Evolutionary conservation across 2,113 vertebrate species (phyloP).

Genomic region (Oryzias melastigma): DNA sequence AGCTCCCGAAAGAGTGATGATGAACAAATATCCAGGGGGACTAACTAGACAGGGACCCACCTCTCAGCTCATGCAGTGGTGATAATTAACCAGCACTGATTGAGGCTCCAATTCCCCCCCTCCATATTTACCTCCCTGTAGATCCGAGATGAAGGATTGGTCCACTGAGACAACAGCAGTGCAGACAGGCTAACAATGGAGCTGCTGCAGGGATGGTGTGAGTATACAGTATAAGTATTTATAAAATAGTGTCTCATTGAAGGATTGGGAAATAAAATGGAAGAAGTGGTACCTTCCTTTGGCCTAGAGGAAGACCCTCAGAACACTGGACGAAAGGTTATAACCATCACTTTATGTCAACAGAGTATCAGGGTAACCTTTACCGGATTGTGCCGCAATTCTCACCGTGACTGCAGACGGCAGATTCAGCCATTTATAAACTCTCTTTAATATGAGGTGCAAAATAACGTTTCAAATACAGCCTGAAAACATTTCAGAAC

Average conservation of each 20-base stretch:
- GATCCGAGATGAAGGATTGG: constrained; percentile 41
- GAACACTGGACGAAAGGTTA: constrained; percentile 52
- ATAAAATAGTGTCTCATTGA: constrained; percentile 5
- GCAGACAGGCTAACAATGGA: constrained; percentile 27
- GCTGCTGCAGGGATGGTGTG: constrained; percentile 7
- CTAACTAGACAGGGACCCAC: constrained; percentile 35
- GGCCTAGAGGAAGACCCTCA: constrained; percentile 10
- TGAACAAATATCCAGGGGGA: constrained; percentile 39
- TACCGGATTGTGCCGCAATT: constrained; percentile 11
- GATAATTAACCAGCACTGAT: constrained; percentile 75
- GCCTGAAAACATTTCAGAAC: not conserved
- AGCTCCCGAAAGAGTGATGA: constrained; percentile 21
- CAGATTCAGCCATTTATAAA: constrained; percentile 12
- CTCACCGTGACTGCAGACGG: constrained; percentile 6
- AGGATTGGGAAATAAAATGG: constrained; percentile 36
- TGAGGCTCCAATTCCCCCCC: constrained; percentile 61
- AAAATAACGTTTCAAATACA: not conserved
- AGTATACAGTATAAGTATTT: not conserved
- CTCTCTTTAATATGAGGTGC: constrained; percentile 17
- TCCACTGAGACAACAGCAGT: constrained; percentile 38
- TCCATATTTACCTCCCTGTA: constrained; percentile 59
- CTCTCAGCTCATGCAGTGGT: constrained; percentile 62
- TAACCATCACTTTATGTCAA: constrained; percentile 51
- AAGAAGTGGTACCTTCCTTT: constrained; percentile 26
- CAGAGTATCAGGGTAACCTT: constrained; percentile 48